Evolutionary conservation across 2,888 invertebrate genomes (phyloP).

Genomic region (Phengaris arion): DNA sequence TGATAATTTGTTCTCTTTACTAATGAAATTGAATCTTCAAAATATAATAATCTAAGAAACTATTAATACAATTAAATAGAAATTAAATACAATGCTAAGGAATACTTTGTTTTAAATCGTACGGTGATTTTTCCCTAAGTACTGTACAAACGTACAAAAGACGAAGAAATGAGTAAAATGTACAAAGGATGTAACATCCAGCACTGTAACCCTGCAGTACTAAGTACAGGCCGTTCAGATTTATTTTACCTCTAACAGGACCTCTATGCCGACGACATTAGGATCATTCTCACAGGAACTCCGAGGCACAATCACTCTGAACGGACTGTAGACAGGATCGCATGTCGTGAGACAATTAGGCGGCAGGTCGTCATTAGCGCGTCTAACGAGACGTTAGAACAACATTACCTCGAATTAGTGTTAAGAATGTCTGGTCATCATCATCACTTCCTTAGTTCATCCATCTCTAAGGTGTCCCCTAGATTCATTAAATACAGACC

Average conservation of each 20-base stretch:
- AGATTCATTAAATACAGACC: too few species aligned
- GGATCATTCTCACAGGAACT: too few species aligned
- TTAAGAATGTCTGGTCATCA: background rate
- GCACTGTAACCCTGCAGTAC: background rate
- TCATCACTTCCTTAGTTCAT: background rate
- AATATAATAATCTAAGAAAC: too few species aligned
- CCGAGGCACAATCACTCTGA: too few species aligned
- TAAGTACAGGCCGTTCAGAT: too few species aligned
- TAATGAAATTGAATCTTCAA: too few species aligned
- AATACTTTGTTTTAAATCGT: background rate
- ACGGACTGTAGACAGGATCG: conserved; percentile 10
- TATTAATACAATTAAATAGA: background rate
- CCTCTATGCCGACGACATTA: background rate
- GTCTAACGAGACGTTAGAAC: conserved; percentile 20
- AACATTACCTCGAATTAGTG: conserved; percentile 21
- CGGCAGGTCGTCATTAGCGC: conserved; percentile 29
- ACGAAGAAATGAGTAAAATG: background rate
- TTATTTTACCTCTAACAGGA: background rate
- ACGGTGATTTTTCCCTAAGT: background rate
- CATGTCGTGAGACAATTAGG: conserved; percentile 30
- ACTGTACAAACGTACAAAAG: conserved; percentile 2
- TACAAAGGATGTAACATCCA: background rate
- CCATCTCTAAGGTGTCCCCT: background rate
- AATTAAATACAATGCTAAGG: background rate
- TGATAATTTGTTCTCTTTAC: too few species aligned